Evolutionary conservation across 1,140 invertebrate species (phyloP).

Genomic region (Bombus difficillimus): DNA sequence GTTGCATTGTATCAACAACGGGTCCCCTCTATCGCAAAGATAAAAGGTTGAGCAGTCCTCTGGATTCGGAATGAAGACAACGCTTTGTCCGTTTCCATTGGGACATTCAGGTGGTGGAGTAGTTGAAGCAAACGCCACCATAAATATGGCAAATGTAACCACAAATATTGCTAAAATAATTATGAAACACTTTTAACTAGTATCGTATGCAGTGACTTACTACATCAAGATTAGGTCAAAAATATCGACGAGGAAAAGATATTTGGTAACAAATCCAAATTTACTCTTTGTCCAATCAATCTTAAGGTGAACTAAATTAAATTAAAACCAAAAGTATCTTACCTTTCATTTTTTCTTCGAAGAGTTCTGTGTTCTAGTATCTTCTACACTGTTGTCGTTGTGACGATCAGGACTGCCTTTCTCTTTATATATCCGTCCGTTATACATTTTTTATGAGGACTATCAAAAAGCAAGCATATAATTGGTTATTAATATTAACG

Average conservation of each 20-base stretch:
- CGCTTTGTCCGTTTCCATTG: fast-evolving
- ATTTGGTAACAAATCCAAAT: too few species aligned
- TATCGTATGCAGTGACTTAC: too few species aligned
- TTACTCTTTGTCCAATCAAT: too few species aligned
- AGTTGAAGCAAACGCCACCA: not conserved
- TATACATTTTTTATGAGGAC: not conserved
- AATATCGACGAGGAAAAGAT: too few species aligned
- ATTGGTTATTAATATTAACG: not conserved
- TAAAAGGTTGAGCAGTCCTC: not conserved
- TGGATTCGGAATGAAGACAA: not conserved
- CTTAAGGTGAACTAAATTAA: too few species aligned
- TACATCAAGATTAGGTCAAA: not conserved
- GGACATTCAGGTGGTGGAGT: not conserved
- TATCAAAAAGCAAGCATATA: not conserved
- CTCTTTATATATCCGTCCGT: not conserved
- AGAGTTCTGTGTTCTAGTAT: not conserved
- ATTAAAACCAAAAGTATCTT: not conserved
- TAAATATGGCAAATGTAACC: not conserved
- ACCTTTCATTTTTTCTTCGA: not conserved
- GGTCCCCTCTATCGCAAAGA: fast-evolving
- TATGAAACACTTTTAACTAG: not conserved
- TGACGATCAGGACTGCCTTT: fast-evolving
- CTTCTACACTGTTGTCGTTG: fast-evolving
- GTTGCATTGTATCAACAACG: not conserved
- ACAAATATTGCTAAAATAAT: not conserved